Evolutionary conservation across 2,888 invertebrate genomes (phyloP).

Genomic region (Empis livida): DNA sequence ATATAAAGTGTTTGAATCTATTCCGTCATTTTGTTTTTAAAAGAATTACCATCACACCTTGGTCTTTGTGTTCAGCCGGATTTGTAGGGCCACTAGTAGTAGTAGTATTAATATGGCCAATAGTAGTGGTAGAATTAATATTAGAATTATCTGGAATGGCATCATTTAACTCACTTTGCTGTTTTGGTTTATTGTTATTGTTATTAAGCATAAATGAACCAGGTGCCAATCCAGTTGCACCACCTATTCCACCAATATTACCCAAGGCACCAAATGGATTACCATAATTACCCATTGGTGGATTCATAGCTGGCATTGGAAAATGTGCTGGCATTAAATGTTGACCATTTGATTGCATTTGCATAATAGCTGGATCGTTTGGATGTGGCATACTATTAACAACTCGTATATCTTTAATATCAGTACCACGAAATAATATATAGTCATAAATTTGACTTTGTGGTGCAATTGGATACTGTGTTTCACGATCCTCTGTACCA

Average conservation of each 20-base stretch:
- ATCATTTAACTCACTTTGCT: conserved; percentile 50
- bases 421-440: conserved; percentile 93
- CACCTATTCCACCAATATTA: conserved; percentile 34
- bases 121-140: conserved; percentile 7
- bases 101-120: conserved; percentile 9
- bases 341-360: conserved; percentile 62
- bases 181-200: conserved; percentile 38
- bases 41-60: conserved; percentile 38
- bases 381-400: conserved; percentile 75
- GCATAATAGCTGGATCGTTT: conserved; percentile 97
- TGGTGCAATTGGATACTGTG: conserved; percentile 88
- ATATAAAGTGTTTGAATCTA: neutral
- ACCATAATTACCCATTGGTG: conserved; percentile 32
- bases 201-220: conserved; percentile 31
- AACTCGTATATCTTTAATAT: conserved; percentile 97
- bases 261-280: conserved; percentile 34
- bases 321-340: conserved; percentile 54
- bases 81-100: conserved; percentile 21
- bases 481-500: conserved; percentile 96
- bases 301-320: conserved; percentile 54
- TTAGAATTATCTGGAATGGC: conserved; percentile 17
- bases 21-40: conserved; percentile 1
- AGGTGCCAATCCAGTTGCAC: conserved; percentile 30
- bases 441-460: conserved; percentile 98
- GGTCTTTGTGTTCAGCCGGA: conserved; percentile 37